phyloP scores from a whole-genome alignment of 2,113 vertebrate genomes.

The Mesembrinibis cayennensis region DNA sequence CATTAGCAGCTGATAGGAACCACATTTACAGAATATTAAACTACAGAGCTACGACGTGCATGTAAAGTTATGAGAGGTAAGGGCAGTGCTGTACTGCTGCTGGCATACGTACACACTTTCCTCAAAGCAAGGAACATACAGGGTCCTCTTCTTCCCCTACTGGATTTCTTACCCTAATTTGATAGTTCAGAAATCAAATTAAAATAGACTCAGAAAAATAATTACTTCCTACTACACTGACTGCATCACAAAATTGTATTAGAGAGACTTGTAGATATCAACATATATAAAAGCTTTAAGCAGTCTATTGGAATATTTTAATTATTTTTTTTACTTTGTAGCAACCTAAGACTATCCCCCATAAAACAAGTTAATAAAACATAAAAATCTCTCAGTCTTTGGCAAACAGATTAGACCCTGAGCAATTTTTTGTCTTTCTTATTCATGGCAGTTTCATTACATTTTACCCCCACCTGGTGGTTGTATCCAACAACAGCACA shows the following conservation, averaged over 20 bases:
- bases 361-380: neutral
- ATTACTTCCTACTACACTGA: neutral
- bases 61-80: neutral
- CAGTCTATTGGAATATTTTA: neutral
- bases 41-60: neutral
- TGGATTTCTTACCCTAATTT: neutral
- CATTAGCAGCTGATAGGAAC: neutral
- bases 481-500: neutral
- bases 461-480: slow-evolving; percentile 76
- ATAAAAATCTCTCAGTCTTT: neutral
- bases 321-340: neutral
- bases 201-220: neutral
- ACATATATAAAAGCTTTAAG: neutral
- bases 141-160: neutral
- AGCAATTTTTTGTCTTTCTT: neutral
- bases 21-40: neutral
- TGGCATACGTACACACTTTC: neutral
- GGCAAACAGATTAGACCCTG: neutral
- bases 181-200: neutral
- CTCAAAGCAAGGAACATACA: neutral
- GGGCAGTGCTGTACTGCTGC: neutral
- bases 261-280: neutral
- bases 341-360: neutral
- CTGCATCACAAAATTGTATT: neutral
- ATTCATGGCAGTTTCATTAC: neutral